Evolutionary conservation across 2,797 vertebrate genomes (phyloP).

Genomic region (Nothura maculosa): DNA sequence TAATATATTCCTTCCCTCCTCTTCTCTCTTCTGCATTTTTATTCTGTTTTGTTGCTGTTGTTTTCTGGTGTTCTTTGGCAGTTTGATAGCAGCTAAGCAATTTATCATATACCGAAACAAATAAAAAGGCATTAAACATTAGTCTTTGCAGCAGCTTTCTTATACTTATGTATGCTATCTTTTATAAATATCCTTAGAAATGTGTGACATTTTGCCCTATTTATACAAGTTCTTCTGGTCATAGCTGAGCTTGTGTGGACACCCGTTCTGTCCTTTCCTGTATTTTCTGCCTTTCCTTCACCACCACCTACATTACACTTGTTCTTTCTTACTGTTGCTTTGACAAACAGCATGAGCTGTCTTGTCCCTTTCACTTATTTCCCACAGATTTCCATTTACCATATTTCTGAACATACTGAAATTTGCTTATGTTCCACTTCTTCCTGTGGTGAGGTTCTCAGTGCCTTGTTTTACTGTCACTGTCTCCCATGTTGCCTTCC

Average conservation of each 20-base stretch:
- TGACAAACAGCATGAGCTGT: neutral
- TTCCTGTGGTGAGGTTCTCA: neutral
- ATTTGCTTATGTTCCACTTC: neutral
- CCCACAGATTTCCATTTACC: neutral
- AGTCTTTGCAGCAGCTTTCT: neutral
- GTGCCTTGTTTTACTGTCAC: neutral
- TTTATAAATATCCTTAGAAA: neutral
- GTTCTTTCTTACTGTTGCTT: neutral
- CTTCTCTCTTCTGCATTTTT: neutral
- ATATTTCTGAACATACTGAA: neutral
- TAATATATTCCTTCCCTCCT: neutral
- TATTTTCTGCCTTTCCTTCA: neutral
- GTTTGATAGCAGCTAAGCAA: neutral
- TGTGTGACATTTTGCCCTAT: neutral
- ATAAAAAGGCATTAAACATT: neutral
- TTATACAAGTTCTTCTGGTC: neutral
- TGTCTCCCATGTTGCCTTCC: neutral
- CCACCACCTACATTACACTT: neutral
- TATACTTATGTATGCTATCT: neutral
- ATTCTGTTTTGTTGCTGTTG: neutral
- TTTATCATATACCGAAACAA: neutral
- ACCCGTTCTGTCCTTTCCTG: neutral
- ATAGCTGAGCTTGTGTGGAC: neutral
- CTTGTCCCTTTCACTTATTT: neutral
- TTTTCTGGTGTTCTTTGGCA: neutral